A percentile compares a stretch with the other conserved stretches of the same genome.
Evolutionary conservation across 2,113 vertebrate species (phyloP).

Genomic region (Thinocorus orbignyianus): DNA sequence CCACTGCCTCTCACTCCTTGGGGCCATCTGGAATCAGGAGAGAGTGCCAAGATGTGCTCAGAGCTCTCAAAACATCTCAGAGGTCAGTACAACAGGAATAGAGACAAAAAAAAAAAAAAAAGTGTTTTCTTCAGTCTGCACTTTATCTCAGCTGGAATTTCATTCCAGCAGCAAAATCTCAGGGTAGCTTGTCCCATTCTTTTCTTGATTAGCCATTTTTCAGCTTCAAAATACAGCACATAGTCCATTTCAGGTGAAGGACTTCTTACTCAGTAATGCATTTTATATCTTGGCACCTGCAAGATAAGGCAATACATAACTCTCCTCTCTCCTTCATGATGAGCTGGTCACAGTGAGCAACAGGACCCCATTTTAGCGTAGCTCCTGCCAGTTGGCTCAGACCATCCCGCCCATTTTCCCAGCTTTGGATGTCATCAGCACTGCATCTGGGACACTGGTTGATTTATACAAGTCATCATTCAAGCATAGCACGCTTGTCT

Average conservation of each 20-base stretch:
- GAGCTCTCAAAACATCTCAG: not conserved
- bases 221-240: not conserved
- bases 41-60: not conserved
- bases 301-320: not conserved
- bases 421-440: not conserved
- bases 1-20: not conserved
- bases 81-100: not conserved
- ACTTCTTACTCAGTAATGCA: not conserved
- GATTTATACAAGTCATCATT: not conserved
- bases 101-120: not conserved
- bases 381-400: not conserved
- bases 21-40: not conserved
- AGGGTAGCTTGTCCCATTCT: not conserved
- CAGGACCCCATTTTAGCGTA: not conserved
- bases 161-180: not conserved
- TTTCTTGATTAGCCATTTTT: not conserved
- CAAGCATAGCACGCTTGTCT: not conserved
- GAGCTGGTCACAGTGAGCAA: not conserved
- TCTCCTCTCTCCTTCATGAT: accelerated
- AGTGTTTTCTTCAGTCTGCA: not conserved
- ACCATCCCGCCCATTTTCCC: not conserved
- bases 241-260: not conserved
- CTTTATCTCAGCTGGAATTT: not conserved
- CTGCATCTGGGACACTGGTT: not conserved
- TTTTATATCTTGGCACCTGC: not conserved